A percentile compares a stretch with the other conserved stretches of the same genome.
Evolutionary conservation across 2,888 invertebrate species (phyloP).

Genomic region (Leptinotarsa tumamoca): DNA sequence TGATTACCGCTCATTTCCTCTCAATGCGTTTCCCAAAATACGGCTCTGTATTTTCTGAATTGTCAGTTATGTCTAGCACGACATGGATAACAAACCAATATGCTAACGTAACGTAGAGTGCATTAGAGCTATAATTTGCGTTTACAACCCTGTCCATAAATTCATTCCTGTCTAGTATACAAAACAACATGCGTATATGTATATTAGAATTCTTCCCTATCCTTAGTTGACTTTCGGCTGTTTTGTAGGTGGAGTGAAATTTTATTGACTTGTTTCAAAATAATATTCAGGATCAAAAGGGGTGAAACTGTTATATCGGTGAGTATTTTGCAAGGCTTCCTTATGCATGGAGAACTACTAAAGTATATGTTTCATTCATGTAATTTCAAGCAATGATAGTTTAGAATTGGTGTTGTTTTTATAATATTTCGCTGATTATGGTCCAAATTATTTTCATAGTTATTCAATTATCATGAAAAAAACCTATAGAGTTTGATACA

Average conservation of each 20-base stretch:
- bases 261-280: slow-evolving; percentile 45
- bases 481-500: too few relatives aligned
- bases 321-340: slow-evolving; percentile 34
- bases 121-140: neutral
- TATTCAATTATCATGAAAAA: too few relatives aligned
- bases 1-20: neutral
- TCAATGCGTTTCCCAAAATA: neutral
- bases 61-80: neutral
- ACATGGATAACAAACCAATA: neutral
- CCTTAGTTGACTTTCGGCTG: slow-evolving; percentile 46
- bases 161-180: neutral
- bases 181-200: slow-evolving; percentile 33
- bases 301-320: slow-evolving; percentile 29
- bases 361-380: slow-evolving; percentile 10
- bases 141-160: neutral
- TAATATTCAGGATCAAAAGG: slow-evolving; percentile 19
- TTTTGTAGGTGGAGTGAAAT: slow-evolving; percentile 38
- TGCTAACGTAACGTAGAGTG: neutral
- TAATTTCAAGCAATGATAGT: neutral
- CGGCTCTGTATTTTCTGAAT: neutral
- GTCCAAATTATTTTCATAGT: too few relatives aligned
- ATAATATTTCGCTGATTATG: too few relatives aligned
- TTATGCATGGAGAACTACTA: too few relatives aligned
- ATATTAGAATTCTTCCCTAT: slow-evolving; percentile 36
- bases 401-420: too few relatives aligned